Base-by-base conservation (phyloP, 2,888 invertebrate genomes). In the Synergus gifuensis region DNA sequence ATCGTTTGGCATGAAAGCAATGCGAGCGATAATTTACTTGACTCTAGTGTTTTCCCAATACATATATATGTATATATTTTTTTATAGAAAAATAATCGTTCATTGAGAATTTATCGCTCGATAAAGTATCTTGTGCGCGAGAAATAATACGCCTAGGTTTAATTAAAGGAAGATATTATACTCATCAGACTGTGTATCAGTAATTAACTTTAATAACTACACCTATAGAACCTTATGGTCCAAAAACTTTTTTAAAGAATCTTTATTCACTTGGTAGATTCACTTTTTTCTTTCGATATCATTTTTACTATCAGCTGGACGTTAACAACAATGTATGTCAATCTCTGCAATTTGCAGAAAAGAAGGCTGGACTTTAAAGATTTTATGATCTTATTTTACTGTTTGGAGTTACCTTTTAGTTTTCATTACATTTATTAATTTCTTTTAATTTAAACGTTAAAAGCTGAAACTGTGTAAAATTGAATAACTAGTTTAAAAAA, bases 101-200 rank as follows among this genome's bases (percentile, higher is more conserved):
- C n/a, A n/a, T 49, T 54, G 54, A 73, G 54, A 54, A 73, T 54
- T 73, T 73, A 54, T 73, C 73, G 73, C 73, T 73, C 73, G 73
- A 28, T 54, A 36, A 54, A 54, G 18, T 69, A 73, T 73, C n/a
- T 66, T 66, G 36, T 73, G 73, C 73, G 73, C 73, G 73, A 73
- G n/a, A 73, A 36, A 49, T 11, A 14, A 54, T 40, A 73, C 69
- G 22, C 28, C 69, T 69, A 22, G 12, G 54, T 36, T 73, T 73
- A 69, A 69, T 49, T 73, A 73, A 54, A 54, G 54, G 54, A 73
- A 73, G 73, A 73, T 73, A 54, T 22, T 54, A 54, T 69, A 67
- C 44, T 44, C 67, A 67, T 46, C 54, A 73, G n/a, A 73, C 28
- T 49, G 69, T 49, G 16, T 49, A 69, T 73, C 73, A 73, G 49